These are phyloP conservation scores for Aphelenchoides avenae DNA, from an alignment of 1,140 invertebrate species.

Conservation along the genomic window DNA sequence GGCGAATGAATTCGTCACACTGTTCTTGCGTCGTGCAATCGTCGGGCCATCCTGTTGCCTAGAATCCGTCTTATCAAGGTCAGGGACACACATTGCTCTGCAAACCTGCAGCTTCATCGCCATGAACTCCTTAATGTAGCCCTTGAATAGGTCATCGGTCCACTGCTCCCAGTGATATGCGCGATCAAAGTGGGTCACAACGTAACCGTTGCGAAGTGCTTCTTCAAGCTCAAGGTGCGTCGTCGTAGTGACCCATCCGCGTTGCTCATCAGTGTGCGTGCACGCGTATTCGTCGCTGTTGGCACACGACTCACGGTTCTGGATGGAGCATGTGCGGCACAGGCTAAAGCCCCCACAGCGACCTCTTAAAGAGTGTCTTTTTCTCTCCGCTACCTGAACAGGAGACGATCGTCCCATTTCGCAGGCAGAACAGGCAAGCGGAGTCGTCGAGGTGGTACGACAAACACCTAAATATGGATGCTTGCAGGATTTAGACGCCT, in stretches of 20 bases:
- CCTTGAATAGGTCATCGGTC: not conserved
- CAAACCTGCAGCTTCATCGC: slow-evolving; percentile 9
- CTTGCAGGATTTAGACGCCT: too few species aligned
- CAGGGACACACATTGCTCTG: too few species aligned
- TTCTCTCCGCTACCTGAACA: too few species aligned
- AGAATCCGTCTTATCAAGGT: too few species aligned
- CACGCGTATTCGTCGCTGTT: not conserved
- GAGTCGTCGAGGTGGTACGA: not conserved
- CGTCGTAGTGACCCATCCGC: slow-evolving; percentile 4
- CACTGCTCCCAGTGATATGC: not conserved
- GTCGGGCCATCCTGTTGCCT: slow-evolving; percentile 3
- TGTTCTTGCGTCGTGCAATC: not conserved
- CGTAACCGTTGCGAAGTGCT: slow-evolving; percentile 2
- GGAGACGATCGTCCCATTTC: slow-evolving; percentile 1
- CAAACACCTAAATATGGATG: too few species aligned
- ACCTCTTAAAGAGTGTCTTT: too few species aligned
- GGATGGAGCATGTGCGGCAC: not conserved
- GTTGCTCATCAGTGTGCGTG: not conserved
- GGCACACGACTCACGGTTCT: not conserved
- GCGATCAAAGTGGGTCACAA: not conserved
- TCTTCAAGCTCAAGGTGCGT: slow-evolving; percentile 5
- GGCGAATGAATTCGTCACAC: slow-evolving; percentile 1
- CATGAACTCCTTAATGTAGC: slow-evolving; percentile 3
- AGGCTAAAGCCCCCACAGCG: too few species aligned
- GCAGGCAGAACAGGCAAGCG: slow-evolving; percentile 2